Evolutionary conservation across 2,113 vertebrate species (phyloP).

Genomic region (Ursus arctos): DNA sequence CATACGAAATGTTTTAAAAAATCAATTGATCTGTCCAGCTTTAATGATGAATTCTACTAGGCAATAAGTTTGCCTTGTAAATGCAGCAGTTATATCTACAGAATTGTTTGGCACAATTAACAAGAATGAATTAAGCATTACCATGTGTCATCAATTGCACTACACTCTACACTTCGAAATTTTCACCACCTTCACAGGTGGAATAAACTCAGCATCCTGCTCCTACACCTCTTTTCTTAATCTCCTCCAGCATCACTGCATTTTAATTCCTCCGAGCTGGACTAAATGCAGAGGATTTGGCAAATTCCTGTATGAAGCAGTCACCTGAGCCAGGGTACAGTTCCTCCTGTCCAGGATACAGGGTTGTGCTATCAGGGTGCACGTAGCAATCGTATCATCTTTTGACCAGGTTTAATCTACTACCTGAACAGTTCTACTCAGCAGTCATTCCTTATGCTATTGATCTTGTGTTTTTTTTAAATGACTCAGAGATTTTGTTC

Average conservation of each 20-base stretch:
- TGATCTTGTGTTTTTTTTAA: neutral
- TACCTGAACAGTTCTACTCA: neutral
- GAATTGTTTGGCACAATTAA: neutral
- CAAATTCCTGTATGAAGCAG: neutral
- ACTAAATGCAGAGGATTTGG: neutral
- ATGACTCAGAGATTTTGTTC: neutral
- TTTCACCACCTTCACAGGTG: neutral
- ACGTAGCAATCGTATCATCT: too few species aligned
- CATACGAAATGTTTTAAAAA: neutral
- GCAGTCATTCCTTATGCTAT: neutral
- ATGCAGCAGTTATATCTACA: rapidly evolving
- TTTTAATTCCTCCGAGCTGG: neutral
- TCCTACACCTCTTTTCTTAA: neutral
- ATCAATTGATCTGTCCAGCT: neutral
- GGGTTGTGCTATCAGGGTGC: too few species aligned
- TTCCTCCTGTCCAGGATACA: neutral
- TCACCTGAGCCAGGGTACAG: rapidly evolving
- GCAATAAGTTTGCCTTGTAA: neutral
- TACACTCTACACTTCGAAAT: neutral
- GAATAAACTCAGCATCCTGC: neutral
- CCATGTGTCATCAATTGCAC: rapidly evolving
- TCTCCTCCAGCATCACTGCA: neutral
- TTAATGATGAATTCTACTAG: neutral
- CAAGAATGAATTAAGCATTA: neutral
- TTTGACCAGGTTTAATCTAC: neutral